Base-by-base conservation (phyloP, 1,140 invertebrate genomes). In the Melitaea cinxia region DNA sequence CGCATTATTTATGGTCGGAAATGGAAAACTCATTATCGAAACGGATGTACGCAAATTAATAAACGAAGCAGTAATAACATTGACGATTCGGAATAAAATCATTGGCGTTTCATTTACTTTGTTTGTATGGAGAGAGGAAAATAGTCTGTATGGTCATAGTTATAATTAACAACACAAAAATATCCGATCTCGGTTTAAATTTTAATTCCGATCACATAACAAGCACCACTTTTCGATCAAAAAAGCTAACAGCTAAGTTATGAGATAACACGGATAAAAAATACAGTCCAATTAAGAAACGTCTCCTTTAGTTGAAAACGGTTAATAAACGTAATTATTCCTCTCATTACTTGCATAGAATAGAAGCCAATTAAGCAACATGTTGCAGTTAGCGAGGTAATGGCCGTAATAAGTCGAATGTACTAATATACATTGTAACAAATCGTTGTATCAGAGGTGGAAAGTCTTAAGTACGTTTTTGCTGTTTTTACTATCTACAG, bases 1-100 rank as follows among this genome's bases (percentile, higher is more conserved):
- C 15, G 37, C 21, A 68, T 68, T 68, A 63, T 68, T 68, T 61
- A 67, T 67, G 23, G 65, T 12, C 57, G 52, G 30, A 39, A 67
- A 50, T 53, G 65, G 58, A 61, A 61, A 49, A 53, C 65, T 67
- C 45, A 61, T 67, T 67, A 61, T 53, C 39, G 58, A 60, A 42
- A 15, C 52, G 58, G 53, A 56, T 30, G 24, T 53, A 15, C 35
- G 58, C 42, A 33, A 54, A 67, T 66, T 53, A 66, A 59, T 66
- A 62, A 62, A 54, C 26, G 37, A 35, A 15, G 28, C 33, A 47
- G 24, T 26, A 47, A 47, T 64, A 56, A 59, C 24, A 52, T 24
- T 24, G 52, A 55, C 30, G 15, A 33, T 10, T 35, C 2, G 45
- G 23, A 68, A 62, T 61, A 57, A 62, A 57, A 39, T 24, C 21